These are phyloP conservation scores for Xiphorhynchus elegans DNA, from an alignment of 2,113 vertebrate genomes.

Conservation along the genomic window DNA sequence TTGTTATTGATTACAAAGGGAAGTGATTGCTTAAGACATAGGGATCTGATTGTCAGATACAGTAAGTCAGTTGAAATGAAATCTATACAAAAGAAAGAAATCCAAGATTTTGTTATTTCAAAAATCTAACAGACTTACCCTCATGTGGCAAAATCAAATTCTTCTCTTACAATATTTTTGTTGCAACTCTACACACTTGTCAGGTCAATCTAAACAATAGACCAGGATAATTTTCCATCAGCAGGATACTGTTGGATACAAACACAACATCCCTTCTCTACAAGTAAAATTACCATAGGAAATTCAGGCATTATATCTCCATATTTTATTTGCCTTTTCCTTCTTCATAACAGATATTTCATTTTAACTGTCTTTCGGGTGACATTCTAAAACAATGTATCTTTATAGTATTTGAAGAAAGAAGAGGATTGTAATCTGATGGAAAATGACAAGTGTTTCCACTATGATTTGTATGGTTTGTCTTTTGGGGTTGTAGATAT, in stretches of 20 bases:
- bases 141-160: neutral
- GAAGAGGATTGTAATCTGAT: neutral
- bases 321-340: neutral
- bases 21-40: neutral
- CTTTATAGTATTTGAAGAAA: neutral
- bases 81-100: neutral
- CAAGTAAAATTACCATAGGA: neutral
- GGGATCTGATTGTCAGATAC: neutral
- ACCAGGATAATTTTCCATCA: neutral
- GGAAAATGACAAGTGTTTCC: neutral
- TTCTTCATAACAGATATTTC: neutral
- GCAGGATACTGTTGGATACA: neutral
- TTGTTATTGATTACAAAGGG: neutral
- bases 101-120: neutral
- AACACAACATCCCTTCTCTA: neutral
- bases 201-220: neutral
- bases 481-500: neutral
- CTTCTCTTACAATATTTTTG: neutral
- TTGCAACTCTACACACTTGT: fast-evolving
- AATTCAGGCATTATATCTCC: neutral
- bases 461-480: neutral
- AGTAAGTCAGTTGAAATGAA: neutral
- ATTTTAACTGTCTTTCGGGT: neutral
- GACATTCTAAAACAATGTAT: neutral
- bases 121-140: neutral